phyloP scores from a whole-genome alignment of 1,140 invertebrate species.

The Muscidifurax raptorellus region DNA sequence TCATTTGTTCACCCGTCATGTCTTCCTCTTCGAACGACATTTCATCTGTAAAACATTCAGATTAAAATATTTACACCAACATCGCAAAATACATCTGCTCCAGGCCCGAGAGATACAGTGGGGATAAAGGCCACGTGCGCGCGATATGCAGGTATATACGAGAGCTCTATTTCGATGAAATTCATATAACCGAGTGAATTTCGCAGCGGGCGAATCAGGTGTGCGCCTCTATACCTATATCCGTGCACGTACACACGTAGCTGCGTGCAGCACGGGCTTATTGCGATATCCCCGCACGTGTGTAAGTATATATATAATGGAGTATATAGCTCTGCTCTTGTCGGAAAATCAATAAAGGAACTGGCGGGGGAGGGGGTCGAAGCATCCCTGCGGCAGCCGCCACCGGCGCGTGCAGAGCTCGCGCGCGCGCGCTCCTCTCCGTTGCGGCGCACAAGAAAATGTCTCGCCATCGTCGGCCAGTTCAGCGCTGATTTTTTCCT shows the following conservation, averaged over 20 bases:
- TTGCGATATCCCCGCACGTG: too few relatives aligned
- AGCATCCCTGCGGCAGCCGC: conserved; percentile 61
- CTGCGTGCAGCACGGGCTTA: too few relatives aligned
- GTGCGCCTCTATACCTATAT: background rate
- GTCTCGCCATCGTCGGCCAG: conserved; percentile 32
- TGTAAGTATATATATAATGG: too few relatives aligned
- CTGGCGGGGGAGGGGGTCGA: conserved; percentile 60
- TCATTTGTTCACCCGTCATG: background rate
- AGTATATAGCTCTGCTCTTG: conserved; percentile 33
- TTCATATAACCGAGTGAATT: background rate
- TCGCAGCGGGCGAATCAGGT: background rate
- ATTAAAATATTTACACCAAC: too few relatives aligned
- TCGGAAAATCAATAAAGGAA: conserved; percentile 65
- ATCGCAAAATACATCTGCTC: too few relatives aligned
- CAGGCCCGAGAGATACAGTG: too few relatives aligned
- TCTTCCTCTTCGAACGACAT: too few relatives aligned
- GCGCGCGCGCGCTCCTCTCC: background rate
- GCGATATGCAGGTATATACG: background rate
- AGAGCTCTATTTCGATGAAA: background rate
- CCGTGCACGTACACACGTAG: background rate
- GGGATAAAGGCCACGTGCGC: conserved; percentile 64
- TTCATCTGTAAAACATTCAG: too few relatives aligned
- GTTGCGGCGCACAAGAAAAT: conserved; percentile 56
- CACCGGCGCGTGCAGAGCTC: conserved; percentile 30
- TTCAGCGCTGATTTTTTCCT: background rate